phyloP scores from a whole-genome alignment of 2,113 vertebrate genomes.

The Chloropsis cyanopogon region DNA sequence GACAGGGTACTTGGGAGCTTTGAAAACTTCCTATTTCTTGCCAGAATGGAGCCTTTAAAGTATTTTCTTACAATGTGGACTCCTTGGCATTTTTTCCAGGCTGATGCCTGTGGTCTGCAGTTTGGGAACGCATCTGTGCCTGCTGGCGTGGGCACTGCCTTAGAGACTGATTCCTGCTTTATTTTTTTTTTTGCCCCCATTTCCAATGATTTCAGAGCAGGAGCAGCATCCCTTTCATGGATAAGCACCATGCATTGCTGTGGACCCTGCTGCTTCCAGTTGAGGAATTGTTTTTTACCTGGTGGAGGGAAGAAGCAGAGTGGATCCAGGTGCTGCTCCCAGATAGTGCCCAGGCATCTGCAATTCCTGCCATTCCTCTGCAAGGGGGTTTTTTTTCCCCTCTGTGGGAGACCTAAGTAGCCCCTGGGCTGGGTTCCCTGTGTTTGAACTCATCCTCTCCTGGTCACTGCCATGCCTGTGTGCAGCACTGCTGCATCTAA shows the following conservation, averaged over 20 bases:
- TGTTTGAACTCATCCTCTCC: not conserved
- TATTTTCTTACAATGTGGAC: not conserved
- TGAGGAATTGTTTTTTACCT: not conserved
- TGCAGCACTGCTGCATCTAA: not conserved
- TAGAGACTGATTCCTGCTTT: not conserved
- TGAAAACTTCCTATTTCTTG: not conserved
- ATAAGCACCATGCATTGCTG: accelerated
- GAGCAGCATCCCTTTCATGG: accelerated
- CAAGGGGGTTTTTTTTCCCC: accelerated
- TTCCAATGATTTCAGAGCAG: not conserved
- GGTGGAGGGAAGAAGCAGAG: not conserved
- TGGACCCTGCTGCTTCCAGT: not conserved
- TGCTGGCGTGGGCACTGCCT: not conserved
- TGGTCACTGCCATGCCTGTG: not conserved
- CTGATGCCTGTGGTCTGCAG: not conserved
- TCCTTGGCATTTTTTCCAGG: not conserved
- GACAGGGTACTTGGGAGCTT: not conserved
- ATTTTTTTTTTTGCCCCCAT: not conserved
- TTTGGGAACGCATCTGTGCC: not conserved
- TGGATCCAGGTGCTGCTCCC: not conserved
- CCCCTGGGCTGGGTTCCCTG: not conserved
- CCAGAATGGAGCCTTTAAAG: not conserved
- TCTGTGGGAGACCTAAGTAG: not conserved
- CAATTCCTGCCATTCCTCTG: not conserved
- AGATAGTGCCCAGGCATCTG: not conserved